phyloP scores from a whole-genome alignment of 2,888 invertebrate genomes.

The Trachelus stipa region DNA sequence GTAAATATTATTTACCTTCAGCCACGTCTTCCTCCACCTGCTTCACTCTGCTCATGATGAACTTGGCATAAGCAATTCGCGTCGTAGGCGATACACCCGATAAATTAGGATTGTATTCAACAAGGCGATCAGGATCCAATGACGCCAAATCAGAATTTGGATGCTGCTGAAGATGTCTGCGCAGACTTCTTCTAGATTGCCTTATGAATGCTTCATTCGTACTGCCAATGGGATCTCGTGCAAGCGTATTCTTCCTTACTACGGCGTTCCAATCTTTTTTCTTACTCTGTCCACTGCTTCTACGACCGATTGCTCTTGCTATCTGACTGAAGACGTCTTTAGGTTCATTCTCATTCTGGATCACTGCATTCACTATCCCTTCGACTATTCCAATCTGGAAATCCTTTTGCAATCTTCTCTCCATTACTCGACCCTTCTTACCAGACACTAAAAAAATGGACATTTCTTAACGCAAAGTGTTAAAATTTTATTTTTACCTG shows the following conservation, averaged over 20 bases:
- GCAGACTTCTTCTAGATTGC: conserved; percentile 78
- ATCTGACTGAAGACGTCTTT: conserved; percentile 87
- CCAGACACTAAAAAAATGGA: conserved; percentile 76
- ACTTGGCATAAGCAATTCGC: conserved; percentile 87
- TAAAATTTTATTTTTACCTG: conserved; percentile 3
- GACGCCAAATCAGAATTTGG: conserved; percentile 73
- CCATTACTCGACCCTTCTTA: conserved; percentile 88
- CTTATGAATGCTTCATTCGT: conserved; percentile 76
- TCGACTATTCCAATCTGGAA: conserved; percentile 92
- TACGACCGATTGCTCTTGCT: conserved; percentile 82
- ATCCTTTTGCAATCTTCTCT: conserved; percentile 86
- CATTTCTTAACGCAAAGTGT: not conserved
- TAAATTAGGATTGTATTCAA: conserved; percentile 86
- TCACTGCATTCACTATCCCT: conserved; percentile 81
- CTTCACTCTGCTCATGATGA: conserved; percentile 81
- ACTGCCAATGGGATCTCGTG: conserved; percentile 83
- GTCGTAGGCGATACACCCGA: conserved; percentile 81
- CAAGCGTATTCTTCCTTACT: conserved; percentile 78
- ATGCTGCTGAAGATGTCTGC: conserved; percentile 77
- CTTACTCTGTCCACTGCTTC: conserved; percentile 68
- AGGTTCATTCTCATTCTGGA: conserved; percentile 75
- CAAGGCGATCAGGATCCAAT: conserved; percentile 79
- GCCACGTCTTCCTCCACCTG: conserved; percentile 51
- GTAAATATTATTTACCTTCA: conserved; percentile 19
- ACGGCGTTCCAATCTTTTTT: conserved; percentile 89